Base-by-base conservation (phyloP, 2,888 invertebrate species). In the Euzetes globulus region DNA sequence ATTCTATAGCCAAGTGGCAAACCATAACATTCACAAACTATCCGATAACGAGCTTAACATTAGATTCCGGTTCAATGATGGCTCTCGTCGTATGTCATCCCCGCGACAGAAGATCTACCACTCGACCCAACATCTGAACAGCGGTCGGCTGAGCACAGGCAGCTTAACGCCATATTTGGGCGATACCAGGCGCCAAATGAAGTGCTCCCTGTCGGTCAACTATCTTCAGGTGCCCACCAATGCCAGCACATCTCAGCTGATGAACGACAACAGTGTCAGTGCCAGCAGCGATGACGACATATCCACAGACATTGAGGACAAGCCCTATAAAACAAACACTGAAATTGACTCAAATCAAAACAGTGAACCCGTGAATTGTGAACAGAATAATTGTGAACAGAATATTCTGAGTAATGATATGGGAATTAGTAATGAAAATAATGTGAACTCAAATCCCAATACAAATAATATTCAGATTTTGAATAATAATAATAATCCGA, bases 161-260 rank as follows among this genome's bases (percentile, higher is more conserved):
- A 63, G 63, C 29, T 17, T 63, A 4, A 63, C 63, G 3, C 63
- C 63, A 9, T 63, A 63, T 29, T 9, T 63, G 33, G 19, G 9
- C 9, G 27, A 27, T 1, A 63, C 6, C 15, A 27, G 29, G 2
- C 33, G 63, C 6, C 11, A 29, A 27, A 63, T 63, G 17, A 63
- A 63, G 63, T 9, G 63, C 29, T 63, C 63, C 7, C 29, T 11
- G 3, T 63, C 63, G 15, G 63, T 29, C 33, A 63, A 63, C 22
- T 63, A 29, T 63, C 63, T 63, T 15, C 63, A 63, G 33, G 63
- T 63, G 63, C 63, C 63, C 27, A 63, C 29, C 5, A 50, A 15
- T 55, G 55, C 25, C 33, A 63, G 63, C 15, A 63, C 29, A 29
- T 63, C 63, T 7, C 5, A n/a, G 11, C 63, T 63, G 1, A 63